Evolutionary conservation across 1,140 invertebrate genomes (phyloP), one percentile per base, ranked within the genome.

Genomic region (Nephila pilipes): DNA sequence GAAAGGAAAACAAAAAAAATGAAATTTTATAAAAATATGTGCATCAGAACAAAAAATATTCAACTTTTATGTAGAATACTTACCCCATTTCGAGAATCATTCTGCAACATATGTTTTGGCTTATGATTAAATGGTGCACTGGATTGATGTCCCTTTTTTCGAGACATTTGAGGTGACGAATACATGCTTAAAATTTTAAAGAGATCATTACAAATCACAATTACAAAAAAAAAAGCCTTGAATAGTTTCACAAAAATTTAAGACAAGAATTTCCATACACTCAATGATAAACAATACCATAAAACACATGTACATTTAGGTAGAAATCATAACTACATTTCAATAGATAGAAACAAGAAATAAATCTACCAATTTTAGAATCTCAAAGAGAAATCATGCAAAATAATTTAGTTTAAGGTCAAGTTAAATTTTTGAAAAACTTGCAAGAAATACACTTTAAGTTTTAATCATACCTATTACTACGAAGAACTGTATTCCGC

Each of bases 401-500:
- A 0, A 22, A 25, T n/a, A 65, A 65, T 65, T 65, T 8, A 25
- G 8, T 65, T 65, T 65, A 16, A n/a, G 20, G 20, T 65, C 25
- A 25, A 65, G 8, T n/a, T 6, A 10, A 25, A 25, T 5, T 6
- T 22, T 16, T n/a, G 25, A 65, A 65, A 65, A 65, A 16, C 12
- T n/a, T 65, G 2, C 18, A n/a, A n/a, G 20, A 65, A 65, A 46
- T 46, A 46, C 46, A 46, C 12, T 10, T 46, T 46, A 10, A 46
- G 6, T 46, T 46, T 83, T 83, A 54, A 54, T 14, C 69, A 54
- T 92, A 92, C 90, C 46, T 92, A 46, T 92, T 92, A 20, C 54
- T 69, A 20, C 58, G 58, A 57, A 55, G 12, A 69, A 54, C 29
- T 25, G 38, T 54, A 57, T 85, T 92, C 16, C 75, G 80, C 36